Evolutionary conservation across 1,140 invertebrate species (phyloP), one percentile per base, ranked within the genome.

Genomic region (Melanaphis sacchari): DNA sequence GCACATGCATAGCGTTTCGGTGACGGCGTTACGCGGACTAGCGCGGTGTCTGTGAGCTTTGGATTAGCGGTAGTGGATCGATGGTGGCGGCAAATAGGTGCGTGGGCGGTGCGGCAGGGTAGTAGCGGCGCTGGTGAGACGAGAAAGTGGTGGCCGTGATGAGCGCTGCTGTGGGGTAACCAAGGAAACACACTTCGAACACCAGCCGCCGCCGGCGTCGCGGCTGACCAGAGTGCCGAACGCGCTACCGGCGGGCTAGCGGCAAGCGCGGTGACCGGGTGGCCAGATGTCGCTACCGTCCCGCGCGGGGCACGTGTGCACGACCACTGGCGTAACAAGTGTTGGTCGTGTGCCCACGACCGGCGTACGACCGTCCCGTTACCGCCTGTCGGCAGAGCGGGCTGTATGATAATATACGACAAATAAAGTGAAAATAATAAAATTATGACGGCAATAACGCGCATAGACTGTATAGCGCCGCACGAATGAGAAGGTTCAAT

Each of bases 41-140:
- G 66, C 11, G 38, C 91, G 91, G 46, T 81, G 81, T 52, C 76
- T 52, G 91, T 66, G 40, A 43, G 59, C 40, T 84, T 84, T 38
- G 36, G 40, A 46, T 26, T 94, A 46, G n/a, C 91, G 46, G 81
- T 49, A 46, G 91, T 49, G 76, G 91, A 93, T 93, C 91, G 91
- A 93, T 93, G 91, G 91, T 54, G 81, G 66, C 31, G 91, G 49
- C 81, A 49, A 82, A 93, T 84, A 85, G 46, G 59, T 43, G 24
- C 54, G 81, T 49, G 36, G 52, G 49, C 9, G n/a, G n/a, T 0
- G 38, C 2, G 41, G 41, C 15, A n/a, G 92, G 24, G 49, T 54
- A 7, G 43, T 36, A 46, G 31, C 9, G 43, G 18, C 11, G 54
- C 26, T 85, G 52, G 43, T n/a, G 43, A n/a, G 36, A 89, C 93